Evolutionary conservation across 2,797 vertebrate genomes (phyloP).

Genomic region (Enoplosus armatus): DNA sequence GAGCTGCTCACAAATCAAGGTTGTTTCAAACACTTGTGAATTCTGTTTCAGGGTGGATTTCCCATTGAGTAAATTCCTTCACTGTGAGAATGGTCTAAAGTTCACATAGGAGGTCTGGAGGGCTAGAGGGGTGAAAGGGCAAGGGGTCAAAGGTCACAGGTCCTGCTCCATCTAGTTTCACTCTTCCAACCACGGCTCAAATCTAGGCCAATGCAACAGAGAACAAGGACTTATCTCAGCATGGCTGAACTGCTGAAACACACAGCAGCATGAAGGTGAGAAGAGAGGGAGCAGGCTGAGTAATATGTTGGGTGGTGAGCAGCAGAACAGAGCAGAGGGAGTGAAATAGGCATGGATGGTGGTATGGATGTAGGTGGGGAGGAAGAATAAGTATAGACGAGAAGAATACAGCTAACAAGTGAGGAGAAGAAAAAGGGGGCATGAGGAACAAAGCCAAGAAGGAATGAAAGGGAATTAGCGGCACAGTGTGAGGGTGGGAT

Average conservation of each 20-base stretch:
- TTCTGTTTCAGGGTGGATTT: conserved; percentile 10
- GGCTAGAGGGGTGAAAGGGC: conserved; percentile 40
- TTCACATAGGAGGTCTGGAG: conserved; percentile 20
- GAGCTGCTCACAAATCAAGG: neutral
- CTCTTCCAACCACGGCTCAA: conserved; percentile 22
- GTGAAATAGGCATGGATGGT: neutral
- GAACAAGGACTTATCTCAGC: conserved; percentile 58
- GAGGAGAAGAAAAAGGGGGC: neutral
- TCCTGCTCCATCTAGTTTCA: conserved; percentile 36
- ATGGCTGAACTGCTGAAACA: conserved; percentile 54
- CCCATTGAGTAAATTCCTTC: conserved; percentile 50
- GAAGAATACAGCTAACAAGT: neutral
- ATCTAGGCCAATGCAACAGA: conserved; percentile 49
- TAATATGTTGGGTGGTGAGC: neutral
- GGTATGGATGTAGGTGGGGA: neutral
- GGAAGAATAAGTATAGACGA: conserved; percentile 18
- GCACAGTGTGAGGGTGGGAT: conserved; percentile 17
- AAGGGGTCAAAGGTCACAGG: conserved; percentile 51
- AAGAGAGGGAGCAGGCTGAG: neutral
- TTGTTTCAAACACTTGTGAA: neutral
- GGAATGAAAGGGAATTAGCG: conserved; percentile 21
- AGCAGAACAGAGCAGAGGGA: neutral
- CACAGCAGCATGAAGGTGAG: conserved; percentile 1
- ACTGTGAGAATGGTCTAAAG: conserved; percentile 58
- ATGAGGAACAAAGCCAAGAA: neutral